Percentiles rank a stretch among this genome's conserved stretches.
Evolutionary conservation across 2,888 invertebrate genomes (phyloP).

Genomic region (Hydropsyche betteni): DNA sequence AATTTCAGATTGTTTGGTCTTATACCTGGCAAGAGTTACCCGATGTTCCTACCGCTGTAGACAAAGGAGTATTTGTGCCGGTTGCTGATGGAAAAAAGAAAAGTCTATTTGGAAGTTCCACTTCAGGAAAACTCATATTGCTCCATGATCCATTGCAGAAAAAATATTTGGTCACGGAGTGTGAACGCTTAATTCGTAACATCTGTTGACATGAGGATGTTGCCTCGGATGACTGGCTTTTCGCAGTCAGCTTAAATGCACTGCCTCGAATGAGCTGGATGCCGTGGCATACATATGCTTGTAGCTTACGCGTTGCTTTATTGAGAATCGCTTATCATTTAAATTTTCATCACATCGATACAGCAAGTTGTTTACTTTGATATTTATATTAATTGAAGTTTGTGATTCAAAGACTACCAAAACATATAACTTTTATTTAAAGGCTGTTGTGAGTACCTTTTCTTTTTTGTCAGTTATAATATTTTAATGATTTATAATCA

Average conservation of each 20-base stretch:
- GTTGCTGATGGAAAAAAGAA: constrained; percentile 69
- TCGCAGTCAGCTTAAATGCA: constrained; percentile 58
- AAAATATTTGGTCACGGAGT: constrained; percentile 61
- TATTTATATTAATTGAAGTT: too few species aligned
- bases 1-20: constrained; percentile 75
- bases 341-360: constrained; percentile 60
- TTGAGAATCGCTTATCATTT: constrained; percentile 59
- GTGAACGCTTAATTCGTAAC: constrained; percentile 59
- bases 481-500: too few species aligned
- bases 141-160: constrained; percentile 63
- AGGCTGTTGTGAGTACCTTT: too few species aligned
- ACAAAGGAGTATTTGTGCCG: constrained; percentile 75
- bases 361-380: neutral
- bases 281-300: constrained; percentile 18
- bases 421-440: too few species aligned
- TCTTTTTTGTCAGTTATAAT: too few species aligned
- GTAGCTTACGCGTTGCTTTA: neutral
- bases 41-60: constrained; percentile 71
- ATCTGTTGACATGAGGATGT: constrained; percentile 61
- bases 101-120: constrained; percentile 70
- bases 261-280: constrained; percentile 55
- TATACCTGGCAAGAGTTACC: constrained; percentile 81
- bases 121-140: constrained; percentile 69
- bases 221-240: constrained; percentile 34
- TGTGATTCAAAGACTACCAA: too few species aligned